phyloP scores from a whole-genome alignment of 2,797 vertebrate genomes.

The Sebastes jordani region DNA sequence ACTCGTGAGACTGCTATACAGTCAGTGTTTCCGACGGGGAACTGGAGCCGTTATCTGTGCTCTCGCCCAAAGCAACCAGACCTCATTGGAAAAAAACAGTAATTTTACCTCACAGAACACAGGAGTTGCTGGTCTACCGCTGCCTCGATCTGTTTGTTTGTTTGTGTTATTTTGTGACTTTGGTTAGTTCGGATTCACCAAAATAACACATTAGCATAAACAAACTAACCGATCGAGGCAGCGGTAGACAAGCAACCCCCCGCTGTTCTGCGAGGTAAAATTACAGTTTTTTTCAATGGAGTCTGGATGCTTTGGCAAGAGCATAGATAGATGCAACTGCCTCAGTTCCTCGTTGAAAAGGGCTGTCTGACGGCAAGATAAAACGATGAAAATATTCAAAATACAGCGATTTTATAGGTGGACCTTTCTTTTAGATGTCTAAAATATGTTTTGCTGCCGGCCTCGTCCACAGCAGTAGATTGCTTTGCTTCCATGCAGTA shows the following conservation, averaged over 20 bases:
- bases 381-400: accelerated
- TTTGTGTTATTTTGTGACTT: not conserved
- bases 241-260: too few species aligned
- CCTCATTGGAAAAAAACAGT: not conserved
- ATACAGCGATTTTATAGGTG: too few species aligned
- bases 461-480: too few species aligned
- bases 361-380: too few species aligned
- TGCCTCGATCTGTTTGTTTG: not conserved
- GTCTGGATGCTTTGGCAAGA: too few species aligned
- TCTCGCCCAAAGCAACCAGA: not conserved
- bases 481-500: accelerated
- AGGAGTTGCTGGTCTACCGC: not conserved
- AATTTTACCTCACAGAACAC: not conserved
- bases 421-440: too few species aligned
- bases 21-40: not conserved
- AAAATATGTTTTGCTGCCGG: too few species aligned
- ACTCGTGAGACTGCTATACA: not conserved
- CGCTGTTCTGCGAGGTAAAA: too few species aligned
- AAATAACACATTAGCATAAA: not conserved
- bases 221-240: too few species aligned
- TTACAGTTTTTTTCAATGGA: accelerated
- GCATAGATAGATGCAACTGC: too few species aligned
- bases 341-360: too few species aligned
- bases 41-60: not conserved
- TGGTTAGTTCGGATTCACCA: not conserved